phyloP scores from a whole-genome alignment of 2,888 invertebrate species.

The Marasmarcha lunaedactyla region DNA sequence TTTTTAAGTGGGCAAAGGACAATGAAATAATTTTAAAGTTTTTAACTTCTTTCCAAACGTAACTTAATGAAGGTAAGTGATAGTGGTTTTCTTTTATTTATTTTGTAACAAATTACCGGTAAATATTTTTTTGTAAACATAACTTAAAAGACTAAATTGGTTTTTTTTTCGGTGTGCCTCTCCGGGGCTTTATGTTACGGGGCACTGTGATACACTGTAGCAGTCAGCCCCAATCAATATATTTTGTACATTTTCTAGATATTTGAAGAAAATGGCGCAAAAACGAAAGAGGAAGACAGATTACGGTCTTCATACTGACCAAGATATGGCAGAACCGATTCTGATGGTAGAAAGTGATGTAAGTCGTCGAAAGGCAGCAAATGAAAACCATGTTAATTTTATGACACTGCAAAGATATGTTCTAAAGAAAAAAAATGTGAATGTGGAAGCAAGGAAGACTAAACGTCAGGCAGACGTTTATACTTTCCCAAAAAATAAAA shows the following conservation, averaged over 20 bases:
- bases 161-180: slow-evolving; percentile 3
- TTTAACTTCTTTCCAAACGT: slow-evolving; percentile 5
- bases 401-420: slow-evolving; percentile 6
- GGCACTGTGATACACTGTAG: slow-evolving; percentile 4
- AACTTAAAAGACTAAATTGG: slow-evolving; percentile 3
- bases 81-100: slow-evolving; percentile 8
- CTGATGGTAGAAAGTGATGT: slow-evolving; percentile 10
- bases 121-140: slow-evolving; percentile 3
- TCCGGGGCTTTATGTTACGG: slow-evolving; percentile 4
- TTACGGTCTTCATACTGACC: slow-evolving; percentile 12
- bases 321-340: slow-evolving; percentile 11
- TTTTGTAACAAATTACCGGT: slow-evolving; percentile 6
- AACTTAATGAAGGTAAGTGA: slow-evolving; percentile 5
- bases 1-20: slow-evolving; percentile 2
- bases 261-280: slow-evolving; percentile 10
- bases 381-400: slow-evolving; percentile 10
- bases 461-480: too few species aligned
- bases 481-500: too few species aligned
- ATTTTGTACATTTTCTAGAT: slow-evolving; percentile 2
- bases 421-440: slow-evolving; percentile 4
- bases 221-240: slow-evolving; percentile 6
- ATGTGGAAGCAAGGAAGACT: slow-evolving; percentile 2
- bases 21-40: slow-evolving; percentile 2
- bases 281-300: slow-evolving; percentile 13
- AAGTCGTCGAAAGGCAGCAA: slow-evolving; percentile 8